phyloP scores from a whole-genome alignment of 2,888 invertebrate genomes.

The Ommatoiulus sabulosus region DNA sequence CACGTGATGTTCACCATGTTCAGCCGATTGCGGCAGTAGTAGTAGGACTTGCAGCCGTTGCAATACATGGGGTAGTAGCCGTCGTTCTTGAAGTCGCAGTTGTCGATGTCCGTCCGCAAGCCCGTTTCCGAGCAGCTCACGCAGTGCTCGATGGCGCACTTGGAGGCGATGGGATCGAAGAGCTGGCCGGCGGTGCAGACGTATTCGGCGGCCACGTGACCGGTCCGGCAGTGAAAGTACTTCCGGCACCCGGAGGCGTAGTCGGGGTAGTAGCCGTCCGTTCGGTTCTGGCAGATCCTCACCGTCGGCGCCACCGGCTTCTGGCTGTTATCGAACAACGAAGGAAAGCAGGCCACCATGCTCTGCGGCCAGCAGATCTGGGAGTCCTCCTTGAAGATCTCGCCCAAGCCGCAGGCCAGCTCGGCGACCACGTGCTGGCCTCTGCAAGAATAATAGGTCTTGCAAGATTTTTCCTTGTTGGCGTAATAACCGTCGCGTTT shows the following conservation, averaged over 20 bases:
- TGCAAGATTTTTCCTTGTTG: slow-evolving; percentile 59
- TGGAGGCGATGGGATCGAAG: slow-evolving; percentile 67
- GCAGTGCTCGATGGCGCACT: slow-evolving; percentile 50
- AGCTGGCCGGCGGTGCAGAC: slow-evolving; percentile 71
- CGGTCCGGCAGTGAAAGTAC: slow-evolving; percentile 73
- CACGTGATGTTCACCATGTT: slow-evolving; percentile 68
- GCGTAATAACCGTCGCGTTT: slow-evolving; percentile 62
- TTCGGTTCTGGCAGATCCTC: slow-evolving; percentile 65
- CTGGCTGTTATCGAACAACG: not conserved
- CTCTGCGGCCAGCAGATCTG: slow-evolving; percentile 58
- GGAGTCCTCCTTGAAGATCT: slow-evolving; percentile 58
- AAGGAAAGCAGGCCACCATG: slow-evolving; percentile 29
- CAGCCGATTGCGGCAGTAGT: slow-evolving; percentile 58
- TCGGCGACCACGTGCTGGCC: slow-evolving; percentile 56
- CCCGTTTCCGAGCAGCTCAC: slow-evolving; percentile 55
- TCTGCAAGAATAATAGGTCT: slow-evolving; percentile 60
- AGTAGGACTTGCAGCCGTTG: slow-evolving; percentile 57
- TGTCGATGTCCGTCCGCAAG: slow-evolving; percentile 25
- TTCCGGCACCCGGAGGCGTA: slow-evolving; percentile 73
- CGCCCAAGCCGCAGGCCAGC: slow-evolving; percentile 60
- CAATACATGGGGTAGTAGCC: slow-evolving; percentile 58
- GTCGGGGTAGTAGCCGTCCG: slow-evolving; percentile 73
- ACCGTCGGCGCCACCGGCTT: not conserved
- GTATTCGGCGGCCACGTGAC: slow-evolving; percentile 71
- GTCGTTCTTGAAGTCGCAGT: slow-evolving; percentile 55